Evolutionary conservation across 2,797 vertebrate genomes (phyloP).

Genomic region (Choloepus didactylus): DNA sequence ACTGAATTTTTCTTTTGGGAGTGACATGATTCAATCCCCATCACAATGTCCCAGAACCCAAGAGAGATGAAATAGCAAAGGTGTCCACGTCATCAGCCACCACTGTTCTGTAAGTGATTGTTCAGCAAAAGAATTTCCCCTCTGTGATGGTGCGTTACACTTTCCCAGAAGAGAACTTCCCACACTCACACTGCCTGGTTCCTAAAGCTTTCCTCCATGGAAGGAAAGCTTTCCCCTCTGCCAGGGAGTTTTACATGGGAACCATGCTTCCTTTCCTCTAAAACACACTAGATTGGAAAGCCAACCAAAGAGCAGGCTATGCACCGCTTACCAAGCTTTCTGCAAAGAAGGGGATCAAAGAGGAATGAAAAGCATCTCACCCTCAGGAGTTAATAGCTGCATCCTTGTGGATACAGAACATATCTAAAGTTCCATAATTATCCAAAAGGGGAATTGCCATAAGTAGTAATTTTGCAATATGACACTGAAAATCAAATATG

Average conservation of each 20-base stretch:
- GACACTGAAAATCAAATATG: neutral
- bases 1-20: too few species aligned
- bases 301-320: rapidly evolving
- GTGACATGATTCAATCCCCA: too few species aligned
- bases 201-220: neutral
- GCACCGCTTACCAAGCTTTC: rapidly evolving
- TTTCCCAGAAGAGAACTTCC: neutral
- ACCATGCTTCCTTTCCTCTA: too few species aligned
- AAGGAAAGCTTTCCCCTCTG: neutral
- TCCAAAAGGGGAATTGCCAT: rapidly evolving
- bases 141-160: rapidly evolving
- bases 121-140: rapidly evolving
- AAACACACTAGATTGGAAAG: too few species aligned
- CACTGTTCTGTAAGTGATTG: too few species aligned
- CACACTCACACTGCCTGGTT: neutral
- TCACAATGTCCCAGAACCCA: neutral
- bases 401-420: rapidly evolving
- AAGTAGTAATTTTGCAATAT: rapidly evolving
- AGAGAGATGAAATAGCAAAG: rapidly evolving
- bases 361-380: rapidly evolving
- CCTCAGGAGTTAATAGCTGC: rapidly evolving
- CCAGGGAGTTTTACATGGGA: rapidly evolving
- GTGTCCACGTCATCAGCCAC: neutral
- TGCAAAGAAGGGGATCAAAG: rapidly evolving
- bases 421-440: rapidly evolving